Evolutionary conservation across 2,113 vertebrate species (phyloP).

Genomic region (Phasianus colchicus): DNA sequence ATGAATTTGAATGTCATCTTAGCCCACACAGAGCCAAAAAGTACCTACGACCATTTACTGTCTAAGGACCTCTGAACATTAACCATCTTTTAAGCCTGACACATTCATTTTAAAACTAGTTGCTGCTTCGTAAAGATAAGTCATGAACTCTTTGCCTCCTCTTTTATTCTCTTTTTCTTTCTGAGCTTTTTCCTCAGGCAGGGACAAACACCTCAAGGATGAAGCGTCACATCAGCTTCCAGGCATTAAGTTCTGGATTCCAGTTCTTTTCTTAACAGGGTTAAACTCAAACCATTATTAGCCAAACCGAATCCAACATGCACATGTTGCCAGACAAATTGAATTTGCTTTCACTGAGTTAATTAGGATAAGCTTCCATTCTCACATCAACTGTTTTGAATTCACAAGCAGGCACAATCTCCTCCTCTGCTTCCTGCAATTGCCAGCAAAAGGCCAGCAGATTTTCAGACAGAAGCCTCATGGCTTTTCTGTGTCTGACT

Average conservation of each 20-base stretch:
- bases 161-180: neutral
- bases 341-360: constrained; percentile 42
- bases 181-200: neutral
- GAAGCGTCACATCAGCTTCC: neutral
- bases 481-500: neutral
- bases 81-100: neutral
- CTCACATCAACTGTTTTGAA: constrained; percentile 34
- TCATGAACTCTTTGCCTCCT: neutral
- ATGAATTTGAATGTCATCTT: neutral
- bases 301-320: neutral
- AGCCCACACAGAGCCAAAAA: neutral
- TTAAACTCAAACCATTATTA: constrained; percentile 4
- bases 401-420: neutral
- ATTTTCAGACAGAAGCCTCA: neutral
- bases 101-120: neutral
- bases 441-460: neutral
- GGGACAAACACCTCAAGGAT: neutral
- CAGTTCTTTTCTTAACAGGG: neutral
- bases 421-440: neutral
- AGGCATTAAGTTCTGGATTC: neutral
- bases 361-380: constrained; percentile 53
- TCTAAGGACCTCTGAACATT: neutral
- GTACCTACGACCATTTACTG: neutral
- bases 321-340: constrained; percentile 45
- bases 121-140: neutral